These are phyloP conservation scores for Zaprionus africanus DNA, from an alignment of 1,140 invertebrate species.

Conservation along the genomic window DNA sequence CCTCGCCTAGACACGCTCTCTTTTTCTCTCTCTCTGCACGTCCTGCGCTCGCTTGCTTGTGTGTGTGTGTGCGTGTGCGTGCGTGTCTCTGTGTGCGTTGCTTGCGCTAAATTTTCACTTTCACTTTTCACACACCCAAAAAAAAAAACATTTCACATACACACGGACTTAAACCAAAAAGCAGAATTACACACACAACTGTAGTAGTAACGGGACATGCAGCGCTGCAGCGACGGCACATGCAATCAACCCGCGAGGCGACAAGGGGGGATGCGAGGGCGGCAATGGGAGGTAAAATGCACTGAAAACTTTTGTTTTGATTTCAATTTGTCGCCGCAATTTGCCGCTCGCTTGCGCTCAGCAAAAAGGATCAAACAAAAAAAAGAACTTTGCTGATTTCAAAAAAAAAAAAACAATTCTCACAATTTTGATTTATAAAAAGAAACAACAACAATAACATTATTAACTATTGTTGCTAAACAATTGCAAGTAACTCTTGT, in stretches of 20 bases:
- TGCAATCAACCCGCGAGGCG: background rate
- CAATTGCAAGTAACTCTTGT: slow-evolving; percentile 8
- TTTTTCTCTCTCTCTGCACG: slow-evolving; percentile 34
- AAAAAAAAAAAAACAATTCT: slow-evolving; percentile 21
- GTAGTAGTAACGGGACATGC: slow-evolving; percentile 13
- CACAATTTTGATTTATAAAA: slow-evolving; percentile 40
- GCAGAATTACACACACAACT: slow-evolving; percentile 27
- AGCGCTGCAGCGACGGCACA: background rate
- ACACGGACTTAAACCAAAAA: slow-evolving; percentile 12
- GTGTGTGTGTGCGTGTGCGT: slow-evolving; percentile 10
- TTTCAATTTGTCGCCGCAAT: slow-evolving; percentile 25
- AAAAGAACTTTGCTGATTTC: slow-evolving; percentile 6
- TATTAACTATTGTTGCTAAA: background rate
- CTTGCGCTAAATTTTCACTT: slow-evolving; percentile 78
- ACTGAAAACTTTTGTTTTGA: slow-evolving; percentile 41
- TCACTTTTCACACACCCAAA: slow-evolving; percentile 80
- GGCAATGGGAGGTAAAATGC: slow-evolving; percentile 5
- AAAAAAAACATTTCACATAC: slow-evolving; percentile 36
- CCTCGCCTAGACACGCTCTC: slow-evolving; percentile 20
- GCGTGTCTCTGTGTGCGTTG: slow-evolving; percentile 30
- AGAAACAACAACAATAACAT: slow-evolving; percentile 12
- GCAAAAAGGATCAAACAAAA: slow-evolving; percentile 7
- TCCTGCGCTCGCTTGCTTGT: slow-evolving; percentile 32
- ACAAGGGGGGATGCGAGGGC: background rate
- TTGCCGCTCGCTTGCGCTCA: slow-evolving; percentile 30